These are phyloP conservation scores for Sciurus vulgaris DNA, from an alignment of 2,797 vertebrate species.

Conservation along the genomic window DNA sequence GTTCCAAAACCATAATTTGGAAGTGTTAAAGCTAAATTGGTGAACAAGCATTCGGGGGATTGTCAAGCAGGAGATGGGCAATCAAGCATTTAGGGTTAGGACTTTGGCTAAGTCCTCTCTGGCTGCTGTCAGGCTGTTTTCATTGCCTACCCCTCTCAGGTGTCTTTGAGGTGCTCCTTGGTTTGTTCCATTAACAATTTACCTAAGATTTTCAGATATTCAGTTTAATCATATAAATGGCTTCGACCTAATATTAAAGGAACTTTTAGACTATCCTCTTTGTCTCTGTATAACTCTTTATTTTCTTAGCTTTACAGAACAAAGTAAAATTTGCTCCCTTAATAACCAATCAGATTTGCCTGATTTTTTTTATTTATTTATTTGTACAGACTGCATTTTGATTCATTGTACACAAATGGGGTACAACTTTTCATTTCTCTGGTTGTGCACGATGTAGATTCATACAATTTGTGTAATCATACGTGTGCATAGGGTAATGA, in stretches of 20 bases:
- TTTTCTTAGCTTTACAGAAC: constrained; percentile 46
- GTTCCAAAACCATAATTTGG: constrained; percentile 1
- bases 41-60: background rate
- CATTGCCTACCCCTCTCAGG: background rate
- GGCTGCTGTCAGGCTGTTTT: background rate
- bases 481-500: no score
- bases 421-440: no score
- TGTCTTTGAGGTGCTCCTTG: background rate
- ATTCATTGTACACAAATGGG: no score
- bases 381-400: no score
- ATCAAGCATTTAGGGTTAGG: background rate
- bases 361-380: background rate
- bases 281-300: background rate
- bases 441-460: no score
- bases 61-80: background rate
- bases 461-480: no score
- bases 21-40: background rate
- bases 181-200: background rate
- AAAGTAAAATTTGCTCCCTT: background rate
- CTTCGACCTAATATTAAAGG: background rate
- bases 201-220: constrained; percentile 24
- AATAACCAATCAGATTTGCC: background rate
- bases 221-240: background rate
- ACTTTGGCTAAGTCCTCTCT: background rate
- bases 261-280: constrained; percentile 3